Evolutionary conservation across 1,140 invertebrate species (phyloP), one percentile per base, ranked within the genome.

Genomic region (Listronotus bonariensis): DNA sequence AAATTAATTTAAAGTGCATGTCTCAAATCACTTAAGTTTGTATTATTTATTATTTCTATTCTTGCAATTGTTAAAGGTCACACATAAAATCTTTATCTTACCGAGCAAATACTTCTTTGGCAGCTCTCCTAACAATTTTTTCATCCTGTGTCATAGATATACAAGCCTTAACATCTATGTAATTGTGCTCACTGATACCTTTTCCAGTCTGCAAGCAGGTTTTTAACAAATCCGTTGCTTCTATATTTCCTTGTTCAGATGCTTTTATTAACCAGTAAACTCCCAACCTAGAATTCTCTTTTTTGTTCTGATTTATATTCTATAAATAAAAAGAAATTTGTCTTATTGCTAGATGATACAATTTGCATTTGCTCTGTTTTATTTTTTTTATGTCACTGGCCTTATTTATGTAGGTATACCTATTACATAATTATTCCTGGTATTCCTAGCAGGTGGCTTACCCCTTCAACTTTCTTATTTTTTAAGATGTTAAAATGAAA

Each of bases 231-330:
- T 87, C 85, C 18, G 92, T 92, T 4, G 93, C 93, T 76, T 93
- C 91, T 64, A 88, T 83, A 76, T 95, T 92, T 3, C 93, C 93
- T 78, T 95, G 92, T 73, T 93, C 89, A 0, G 93, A 93, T 0
- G 94, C 92, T 79, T 90, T 90, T 12, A 93, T 89, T 6, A 97
- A 76, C 93, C 93, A 96, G 72, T 92, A 89, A 40, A 96, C 86
- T 0, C 92, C 93, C 60, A 86, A 71, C 40, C 83, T 78, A 8
- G 83, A 85, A 79, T 90, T 90, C 72, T 87, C 85, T 69, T 82
- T n/a, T 82, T 69, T 82, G 82, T 49, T 87, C 84, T 34, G 79
- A 76, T 14, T 83, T 81, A 46, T 80, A 71, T 72, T 84, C 85
- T 86, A 56, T 55, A 75, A 68, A 31, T 46, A 57, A 31, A 51